Evolutionary conservation across 2,113 vertebrate genomes (phyloP).

Genomic region (Bombycilla garrulus): DNA sequence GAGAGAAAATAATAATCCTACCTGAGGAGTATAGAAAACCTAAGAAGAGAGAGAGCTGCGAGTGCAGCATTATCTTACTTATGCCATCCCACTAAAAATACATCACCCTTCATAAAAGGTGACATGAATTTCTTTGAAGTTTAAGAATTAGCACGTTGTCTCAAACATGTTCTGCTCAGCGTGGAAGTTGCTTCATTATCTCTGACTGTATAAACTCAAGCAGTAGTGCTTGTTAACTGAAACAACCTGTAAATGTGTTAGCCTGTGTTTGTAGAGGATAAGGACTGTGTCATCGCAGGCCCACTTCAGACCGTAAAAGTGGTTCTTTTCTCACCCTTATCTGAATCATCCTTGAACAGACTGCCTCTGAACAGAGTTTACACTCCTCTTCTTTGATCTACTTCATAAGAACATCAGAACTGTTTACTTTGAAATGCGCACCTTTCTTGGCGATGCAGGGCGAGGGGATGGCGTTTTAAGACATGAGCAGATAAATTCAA

Average conservation of each 20-base stretch:
- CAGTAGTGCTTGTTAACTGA: constrained; percentile 25
- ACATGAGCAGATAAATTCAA: not conserved
- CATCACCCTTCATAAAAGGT: not conserved
- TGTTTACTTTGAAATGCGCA: constrained; percentile 66
- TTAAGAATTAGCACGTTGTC: constrained; percentile 15
- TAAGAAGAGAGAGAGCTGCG: not conserved
- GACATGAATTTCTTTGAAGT: constrained; percentile 51
- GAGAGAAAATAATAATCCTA: not conserved
- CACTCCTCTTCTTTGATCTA: constrained; percentile 60
- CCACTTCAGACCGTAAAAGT: constrained; percentile 6
- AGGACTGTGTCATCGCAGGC: constrained; percentile 5
- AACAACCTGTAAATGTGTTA: constrained; percentile 54
- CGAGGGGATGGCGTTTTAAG: not conserved
- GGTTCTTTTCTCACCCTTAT: constrained; percentile 46
- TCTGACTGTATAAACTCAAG: constrained; percentile 27
- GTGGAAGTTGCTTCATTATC: constrained; percentile 49
- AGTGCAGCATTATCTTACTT: not conserved
- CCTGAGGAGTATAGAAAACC: not conserved
- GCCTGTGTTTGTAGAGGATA: constrained; percentile 40
- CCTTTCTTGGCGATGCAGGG: not conserved
- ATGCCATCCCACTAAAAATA: not conserved
- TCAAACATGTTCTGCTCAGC: not conserved
- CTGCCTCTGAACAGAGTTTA: constrained; percentile 31
- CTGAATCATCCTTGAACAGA: constrained; percentile 22
- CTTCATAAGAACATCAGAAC: constrained; percentile 52